phyloP scores from a whole-genome alignment of 2,113 vertebrate species.

The Nycticebus coucang region DNA sequence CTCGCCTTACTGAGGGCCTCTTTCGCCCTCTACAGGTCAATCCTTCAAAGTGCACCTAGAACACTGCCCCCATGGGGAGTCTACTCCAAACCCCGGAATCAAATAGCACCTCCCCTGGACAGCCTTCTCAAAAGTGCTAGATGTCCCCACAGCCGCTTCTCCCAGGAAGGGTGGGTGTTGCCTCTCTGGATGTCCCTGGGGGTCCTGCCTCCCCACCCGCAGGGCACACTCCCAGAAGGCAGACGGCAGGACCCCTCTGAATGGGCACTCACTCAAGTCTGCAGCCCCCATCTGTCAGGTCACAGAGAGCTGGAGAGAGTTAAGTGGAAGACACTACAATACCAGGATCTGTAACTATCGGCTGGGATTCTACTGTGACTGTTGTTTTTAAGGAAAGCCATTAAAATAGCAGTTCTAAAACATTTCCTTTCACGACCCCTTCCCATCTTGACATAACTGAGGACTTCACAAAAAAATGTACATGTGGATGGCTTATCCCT shows the following conservation, averaged over 20 bases:
- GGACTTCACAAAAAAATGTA: background rate
- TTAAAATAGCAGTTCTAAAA: background rate
- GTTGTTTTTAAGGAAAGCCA: background rate
- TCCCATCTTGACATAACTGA: background rate
- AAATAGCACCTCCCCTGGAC: fast-evolving
- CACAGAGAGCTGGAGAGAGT: background rate
- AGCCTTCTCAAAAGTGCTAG: fast-evolving
- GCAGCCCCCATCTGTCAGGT: background rate
- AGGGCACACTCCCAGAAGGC: background rate
- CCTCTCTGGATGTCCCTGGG: fast-evolving
- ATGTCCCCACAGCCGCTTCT: background rate
- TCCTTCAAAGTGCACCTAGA: background rate
- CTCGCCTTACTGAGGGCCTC: background rate
- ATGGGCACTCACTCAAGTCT: too few relatives aligned
- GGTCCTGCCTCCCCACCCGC: background rate
- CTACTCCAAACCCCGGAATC: background rate
- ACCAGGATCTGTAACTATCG: fast-evolving
- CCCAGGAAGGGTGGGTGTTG: background rate
- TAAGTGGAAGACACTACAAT: background rate
- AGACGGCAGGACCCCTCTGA: background rate
- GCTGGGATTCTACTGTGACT: background rate
- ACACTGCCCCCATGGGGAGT: background rate
- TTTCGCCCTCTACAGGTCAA: background rate
- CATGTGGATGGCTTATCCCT: background rate
- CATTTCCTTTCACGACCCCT: too few relatives aligned